Conservation (phyloP, 2,797 vertebrate genomes). For the Vultur gryphus region DNA sequence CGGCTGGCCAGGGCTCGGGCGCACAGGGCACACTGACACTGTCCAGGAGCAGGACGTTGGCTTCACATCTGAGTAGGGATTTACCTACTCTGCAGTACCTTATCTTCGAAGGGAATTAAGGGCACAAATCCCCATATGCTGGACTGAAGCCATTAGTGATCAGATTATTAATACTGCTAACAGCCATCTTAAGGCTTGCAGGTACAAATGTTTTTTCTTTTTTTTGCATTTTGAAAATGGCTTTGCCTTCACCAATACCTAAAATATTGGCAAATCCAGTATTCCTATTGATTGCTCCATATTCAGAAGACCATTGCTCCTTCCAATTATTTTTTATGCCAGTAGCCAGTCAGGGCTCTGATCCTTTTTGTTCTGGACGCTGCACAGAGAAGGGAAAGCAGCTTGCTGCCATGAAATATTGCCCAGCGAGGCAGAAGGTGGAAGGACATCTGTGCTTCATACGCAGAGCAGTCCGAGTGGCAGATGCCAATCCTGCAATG, state of each 20-base stretch:
- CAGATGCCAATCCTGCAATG: background rate
- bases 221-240: background rate
- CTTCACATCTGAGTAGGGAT: background rate
- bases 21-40: background rate
- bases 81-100: background rate
- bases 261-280: background rate
- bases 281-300: background rate
- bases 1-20: background rate
- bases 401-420: background rate
- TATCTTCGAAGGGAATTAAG: background rate
- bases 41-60: background rate
- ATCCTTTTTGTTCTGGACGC: background rate
- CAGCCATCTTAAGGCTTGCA: background rate
- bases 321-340: background rate
- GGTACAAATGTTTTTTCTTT: background rate
- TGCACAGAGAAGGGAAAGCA: background rate
- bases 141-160: background rate
- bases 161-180: background rate
- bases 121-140: background rate
- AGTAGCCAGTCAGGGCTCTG: background rate
- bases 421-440: background rate
- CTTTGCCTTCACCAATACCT: background rate
- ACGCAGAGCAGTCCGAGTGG: background rate
- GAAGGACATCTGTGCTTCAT: background rate
- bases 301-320: too few species aligned